Percentiles rank a stretch among this genome's conserved stretches.
Evolutionary conservation across 2,888 invertebrate genomes (phyloP).

Genomic region (Melanchra persicariae): DNA sequence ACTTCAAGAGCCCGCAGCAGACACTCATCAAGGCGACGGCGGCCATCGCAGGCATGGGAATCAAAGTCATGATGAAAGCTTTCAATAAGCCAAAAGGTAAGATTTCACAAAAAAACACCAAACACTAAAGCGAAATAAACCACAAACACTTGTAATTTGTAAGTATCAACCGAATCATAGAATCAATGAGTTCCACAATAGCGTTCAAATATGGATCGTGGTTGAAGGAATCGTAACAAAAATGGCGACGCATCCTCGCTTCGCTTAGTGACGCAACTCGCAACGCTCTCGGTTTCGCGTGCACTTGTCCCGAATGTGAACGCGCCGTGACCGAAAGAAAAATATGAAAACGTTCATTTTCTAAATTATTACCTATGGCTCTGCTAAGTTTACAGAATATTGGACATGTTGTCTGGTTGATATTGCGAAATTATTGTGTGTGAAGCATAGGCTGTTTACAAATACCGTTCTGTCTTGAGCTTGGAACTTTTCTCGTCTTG

Average conservation of each 20-base stretch:
- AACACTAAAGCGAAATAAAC: background rate
- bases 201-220: conserved; percentile 64
- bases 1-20: conserved; percentile 79
- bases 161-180: conserved; percentile 17
- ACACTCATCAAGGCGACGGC: conserved; percentile 81
- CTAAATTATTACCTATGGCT: conserved; percentile 77
- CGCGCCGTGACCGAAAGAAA: conserved; percentile 86
- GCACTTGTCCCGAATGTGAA: conserved; percentile 89
- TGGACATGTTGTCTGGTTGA: conserved; percentile 21
- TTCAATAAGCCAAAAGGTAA: conserved; percentile 96
- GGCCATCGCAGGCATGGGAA: conserved; percentile 94
- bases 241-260: conserved; percentile 78
- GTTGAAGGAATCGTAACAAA: conserved; percentile 72
- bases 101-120: conserved; percentile 53
- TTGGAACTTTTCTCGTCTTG: conserved; percentile 5
- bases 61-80: conserved; percentile 96
- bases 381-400: conserved; percentile 64
- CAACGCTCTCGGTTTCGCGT: conserved; percentile 88
- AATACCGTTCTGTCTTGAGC: background rate
- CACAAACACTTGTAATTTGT: conserved; percentile 6
- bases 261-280: conserved; percentile 77
- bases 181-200: conserved; percentile 30
- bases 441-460: conserved; percentile 9
- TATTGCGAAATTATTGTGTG: conserved; percentile 40
- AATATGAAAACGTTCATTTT: conserved; percentile 86